Base-by-base conservation (phyloP, 1,140 invertebrate genomes). In the Drosophila obscura region DNA sequence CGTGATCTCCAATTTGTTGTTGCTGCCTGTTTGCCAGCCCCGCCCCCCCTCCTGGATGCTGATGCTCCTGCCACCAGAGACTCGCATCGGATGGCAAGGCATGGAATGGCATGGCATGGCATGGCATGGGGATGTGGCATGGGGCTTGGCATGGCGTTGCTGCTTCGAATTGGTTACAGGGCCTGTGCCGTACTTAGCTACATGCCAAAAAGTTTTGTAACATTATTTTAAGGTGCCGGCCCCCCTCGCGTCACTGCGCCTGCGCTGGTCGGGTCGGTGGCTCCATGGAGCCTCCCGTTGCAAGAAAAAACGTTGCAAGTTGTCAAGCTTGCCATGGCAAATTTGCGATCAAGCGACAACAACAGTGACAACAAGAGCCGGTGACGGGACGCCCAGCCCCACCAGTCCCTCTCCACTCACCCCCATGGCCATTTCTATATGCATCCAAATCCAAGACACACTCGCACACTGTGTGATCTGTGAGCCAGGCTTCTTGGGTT, bases 1-100 rank as follows among this genome's bases (percentile, higher is more conserved):
- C 89, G 89, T 90, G 89, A 90, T 90, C 89, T 85, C 68, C 88
- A 90, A 90, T 90, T 90, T 90, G 82, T 87, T 87, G 82, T 72
- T 76, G 73, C 58, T 67, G 52, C 26, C 63, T 52, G 63, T 52
- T 16, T 48, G n/a, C 24, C 49, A 11, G 9, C 16, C 46, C 8
- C 16, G 3, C 11, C 8, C 1, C 8, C 16, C 4, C 19, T 4
- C 46, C 8, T 31, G 31, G 2, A 9, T 9, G 31, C 35, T 39
- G 11, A 39, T 19, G 19, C 35, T 39, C 35, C 35, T 13, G 35
- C 35, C 35, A 39, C 35, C 19, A 19, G 19, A 39, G 35, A 13
- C 11, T 39, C 35, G 35, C 35, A 13, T 39, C 31, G 24, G 44
- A 43, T 28, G 41, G 57, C 43, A 24, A 46, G 49, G 35, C 35